Percentiles rank a stretch among this genome's conserved stretches.
phyloP scores from a whole-genome alignment of 2,113 vertebrate species.

The Myanophis thanlyinensis region DNA sequence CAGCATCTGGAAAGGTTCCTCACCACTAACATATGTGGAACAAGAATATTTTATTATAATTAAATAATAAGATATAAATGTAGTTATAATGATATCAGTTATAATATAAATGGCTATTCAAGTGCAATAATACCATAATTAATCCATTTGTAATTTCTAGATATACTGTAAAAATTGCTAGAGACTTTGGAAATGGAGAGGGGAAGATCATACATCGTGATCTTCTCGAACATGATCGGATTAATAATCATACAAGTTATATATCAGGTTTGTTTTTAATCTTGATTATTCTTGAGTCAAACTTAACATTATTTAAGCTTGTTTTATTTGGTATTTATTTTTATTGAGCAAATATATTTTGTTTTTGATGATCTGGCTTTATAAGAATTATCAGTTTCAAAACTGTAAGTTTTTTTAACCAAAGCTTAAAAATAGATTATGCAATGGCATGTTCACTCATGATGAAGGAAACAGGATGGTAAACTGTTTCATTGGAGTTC shows the following conservation, averaged over 20 bases:
- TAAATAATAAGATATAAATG: not conserved
- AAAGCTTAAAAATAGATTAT: not conserved
- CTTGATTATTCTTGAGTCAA: not conserved
- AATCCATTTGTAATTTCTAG: conserved; percentile 45
- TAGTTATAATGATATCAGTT: not conserved
- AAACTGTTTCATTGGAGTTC: too few species aligned
- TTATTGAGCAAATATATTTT: not conserved
- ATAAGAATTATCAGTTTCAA: not conserved
- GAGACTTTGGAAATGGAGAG: conserved; percentile 64
- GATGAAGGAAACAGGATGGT: not conserved
- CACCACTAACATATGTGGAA: not conserved
- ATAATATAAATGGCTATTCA: not conserved
- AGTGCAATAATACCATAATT: not conserved
- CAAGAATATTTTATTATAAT: not conserved
- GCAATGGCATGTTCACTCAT: not conserved
- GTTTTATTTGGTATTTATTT: not conserved
- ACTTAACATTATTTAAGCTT: not conserved
- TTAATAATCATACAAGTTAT: conserved; percentile 75
- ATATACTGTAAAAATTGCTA: conserved; percentile 67
- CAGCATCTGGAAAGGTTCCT: not conserved
- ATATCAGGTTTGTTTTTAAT: conserved; percentile 62
- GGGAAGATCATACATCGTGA: conserved; percentile 71
- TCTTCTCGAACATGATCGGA: conserved; percentile 69
- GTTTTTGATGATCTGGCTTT: not conserved
- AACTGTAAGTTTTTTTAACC: not conserved